Evolutionary conservation across 2,888 invertebrate species (phyloP), one percentile per base, ranked within the genome.

Genomic region (Hypselothyrea guttata): DNA sequence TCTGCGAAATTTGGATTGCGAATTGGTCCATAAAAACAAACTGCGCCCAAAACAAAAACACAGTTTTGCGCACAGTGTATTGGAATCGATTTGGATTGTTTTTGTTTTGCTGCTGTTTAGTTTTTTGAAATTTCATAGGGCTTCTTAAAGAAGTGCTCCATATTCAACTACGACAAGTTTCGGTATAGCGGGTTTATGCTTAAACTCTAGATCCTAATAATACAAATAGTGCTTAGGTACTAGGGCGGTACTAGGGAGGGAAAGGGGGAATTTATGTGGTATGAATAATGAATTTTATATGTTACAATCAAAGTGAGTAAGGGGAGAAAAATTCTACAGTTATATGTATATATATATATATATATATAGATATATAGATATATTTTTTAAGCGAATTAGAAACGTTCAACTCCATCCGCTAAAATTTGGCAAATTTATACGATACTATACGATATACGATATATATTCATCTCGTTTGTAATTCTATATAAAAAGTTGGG

Each of bases 11-110:
- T 53, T 75, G 58, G 85, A 79, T 85, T 81, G 84, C 85, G 81
- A 83, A 81, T 81, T 85, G 81, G 81, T 81, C 81, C 79, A 79
- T 81, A 73, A 85, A n/a, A 79, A 73, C 58, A 72, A 69, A 78
- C 60, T 67, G 85, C 59, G 84, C 84, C 77, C 65, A 70, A 55
- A 40, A 48, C 51, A 22, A 22, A 22, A 22, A 22, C 5, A 5
- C 5, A 22, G 22, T 44, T 51, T 47, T 66, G 53, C 42, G 55
- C 66, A 67, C 77, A 76, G 66, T 61, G 77, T 61, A 73, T 73
- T 76, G 84, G 71, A 81, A 77, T 75, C 76, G 64, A 16, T 56
- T 61, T 55, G 4, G 42, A 35, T 53, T 54, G 30, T 12, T 30
- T 53, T 15, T 33, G 40, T 54, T 35, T 30, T 3, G 35, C 11